Evolutionary conservation across 2,888 invertebrate genomes (phyloP), one percentile per base, ranked within the genome.

Genomic region (Trilocha varians): DNA sequence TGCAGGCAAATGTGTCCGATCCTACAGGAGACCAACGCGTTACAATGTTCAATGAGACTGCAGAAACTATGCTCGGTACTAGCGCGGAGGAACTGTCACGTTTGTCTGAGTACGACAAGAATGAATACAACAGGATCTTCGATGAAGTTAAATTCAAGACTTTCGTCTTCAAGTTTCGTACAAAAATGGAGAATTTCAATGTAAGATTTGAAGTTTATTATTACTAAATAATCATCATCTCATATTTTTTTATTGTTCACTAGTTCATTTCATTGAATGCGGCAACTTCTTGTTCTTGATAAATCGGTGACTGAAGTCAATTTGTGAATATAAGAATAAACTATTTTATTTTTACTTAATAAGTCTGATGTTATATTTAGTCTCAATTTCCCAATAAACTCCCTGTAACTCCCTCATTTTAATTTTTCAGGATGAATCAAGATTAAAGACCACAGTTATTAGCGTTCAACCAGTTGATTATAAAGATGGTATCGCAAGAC

Each of bases 171-270:
- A 95, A 93, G 71, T 87, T 98, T 55, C 88, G 97, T 43, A 91
- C 94, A 25, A 97, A 96, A 78, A 89, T 94, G 82, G 99, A 99
- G 78, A 92, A 90, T 9, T 99, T 92, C 70, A 97, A 96, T 70
- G 97, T 96, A 80, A 89, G 90, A n/a, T n/a, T n/a, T n/a, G n/a
- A n/a, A n/a, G n/a, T n/a, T n/a, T n/a, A n/a, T n/a, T n/a, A n/a
- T n/a, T 3, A 3, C 25, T 25, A 18, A 18, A 18, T 18, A 18
- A 18, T 5, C 4, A 18, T 18, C 4, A 18, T n/a, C n/a, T n/a
- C n/a, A n/a, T n/a, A n/a, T n/a, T n/a, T n/a, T n/a, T n/a, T n/a
- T n/a, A n/a, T n/a, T n/a, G n/a, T n/a, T n/a, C n/a, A n/a, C n/a
- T n/a, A n/a, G n/a, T n/a, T n/a, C n/a, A n/a, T n/a, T n/a, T n/a